Conservation (phyloP, 2,888 invertebrate species). For the Pachliopta kotzebuea region DNA sequence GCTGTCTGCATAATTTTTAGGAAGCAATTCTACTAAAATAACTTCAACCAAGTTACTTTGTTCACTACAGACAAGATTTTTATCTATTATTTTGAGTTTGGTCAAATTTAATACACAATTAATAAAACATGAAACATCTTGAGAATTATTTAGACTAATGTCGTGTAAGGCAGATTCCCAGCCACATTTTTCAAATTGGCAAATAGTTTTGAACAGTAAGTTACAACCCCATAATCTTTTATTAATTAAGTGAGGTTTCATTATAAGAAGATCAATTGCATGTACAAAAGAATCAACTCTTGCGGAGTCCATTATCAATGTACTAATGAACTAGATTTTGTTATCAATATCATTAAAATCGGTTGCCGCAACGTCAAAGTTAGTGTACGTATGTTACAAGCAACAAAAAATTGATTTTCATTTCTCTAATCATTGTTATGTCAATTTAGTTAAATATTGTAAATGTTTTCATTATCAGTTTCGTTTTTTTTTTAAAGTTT, state of each 20-base stretch:
- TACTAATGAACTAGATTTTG: background rate
- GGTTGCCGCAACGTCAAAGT: background rate
- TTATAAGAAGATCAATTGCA: conserved; percentile 81
- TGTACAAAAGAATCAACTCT: conserved; percentile 79
- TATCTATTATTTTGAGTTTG: conserved; percentile 28
- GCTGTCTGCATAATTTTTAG: conserved; percentile 51
- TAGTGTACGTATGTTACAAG: background rate
- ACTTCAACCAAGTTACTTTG: conserved; percentile 41
- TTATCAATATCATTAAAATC: background rate
- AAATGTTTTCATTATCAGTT: no score
- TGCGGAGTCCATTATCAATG: background rate
- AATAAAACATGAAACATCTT: conserved; percentile 30
- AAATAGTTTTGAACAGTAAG: conserved; percentile 41
- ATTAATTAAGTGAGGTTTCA: conserved; percentile 86
- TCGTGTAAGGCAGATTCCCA: conserved; percentile 26
- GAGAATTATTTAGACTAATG: conserved; percentile 35
- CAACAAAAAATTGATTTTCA: background rate
- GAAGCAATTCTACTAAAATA: conserved; percentile 59
- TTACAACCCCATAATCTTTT: conserved; percentile 83
- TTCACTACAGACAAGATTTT: conserved; percentile 24
- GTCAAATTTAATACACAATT: conserved; percentile 34
- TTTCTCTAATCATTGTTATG: no score
- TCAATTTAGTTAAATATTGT: no score
- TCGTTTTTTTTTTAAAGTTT: no score
- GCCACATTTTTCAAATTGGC: conserved; percentile 13